Conservation (phyloP, 2,888 invertebrate genomes). For the Idaea aversata region DNA sequence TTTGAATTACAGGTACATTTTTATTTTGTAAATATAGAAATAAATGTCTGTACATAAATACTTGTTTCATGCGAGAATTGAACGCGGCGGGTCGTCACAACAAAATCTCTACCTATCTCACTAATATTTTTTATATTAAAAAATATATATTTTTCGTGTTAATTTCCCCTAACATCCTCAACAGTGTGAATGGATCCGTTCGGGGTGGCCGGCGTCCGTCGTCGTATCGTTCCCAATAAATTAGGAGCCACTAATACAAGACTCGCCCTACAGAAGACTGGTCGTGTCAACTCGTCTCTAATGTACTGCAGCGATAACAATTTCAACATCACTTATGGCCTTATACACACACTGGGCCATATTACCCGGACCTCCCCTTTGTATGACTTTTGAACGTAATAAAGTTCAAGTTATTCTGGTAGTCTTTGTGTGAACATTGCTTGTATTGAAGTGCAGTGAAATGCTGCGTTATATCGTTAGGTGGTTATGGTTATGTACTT, state of each 20-base stretch:
- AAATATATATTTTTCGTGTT: background rate
- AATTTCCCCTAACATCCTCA: constrained; percentile 45
- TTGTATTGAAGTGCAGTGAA: constrained; percentile 54
- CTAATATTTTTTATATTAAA: background rate
- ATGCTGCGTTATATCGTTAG: constrained; percentile 67
- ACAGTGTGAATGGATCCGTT: constrained; percentile 72
- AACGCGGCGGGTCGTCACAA: no score
- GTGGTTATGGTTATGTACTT: constrained; percentile 53
- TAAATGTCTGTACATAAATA: no score
- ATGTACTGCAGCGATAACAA: constrained; percentile 76
- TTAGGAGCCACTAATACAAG: constrained; percentile 78
- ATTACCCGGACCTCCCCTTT: constrained; percentile 36
- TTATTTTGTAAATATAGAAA: no score
- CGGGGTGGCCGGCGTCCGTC: constrained; percentile 78
- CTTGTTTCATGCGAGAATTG: no score
- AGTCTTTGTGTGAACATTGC: constrained; percentile 45
- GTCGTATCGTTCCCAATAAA: constrained; percentile 77
- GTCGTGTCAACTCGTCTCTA: constrained; percentile 74
- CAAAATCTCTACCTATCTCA: background rate
- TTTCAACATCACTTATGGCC: constrained; percentile 71
- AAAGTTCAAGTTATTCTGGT: constrained; percentile 26
- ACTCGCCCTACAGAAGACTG: constrained; percentile 76
- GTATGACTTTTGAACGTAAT: constrained; percentile 9
- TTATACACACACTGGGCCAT: constrained; percentile 29
- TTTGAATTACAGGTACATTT: no score